Evolutionary conservation across 2,888 invertebrate species (phyloP), one percentile per base, ranked within the genome.

Genomic region (Sylvicola cinctus): DNA sequence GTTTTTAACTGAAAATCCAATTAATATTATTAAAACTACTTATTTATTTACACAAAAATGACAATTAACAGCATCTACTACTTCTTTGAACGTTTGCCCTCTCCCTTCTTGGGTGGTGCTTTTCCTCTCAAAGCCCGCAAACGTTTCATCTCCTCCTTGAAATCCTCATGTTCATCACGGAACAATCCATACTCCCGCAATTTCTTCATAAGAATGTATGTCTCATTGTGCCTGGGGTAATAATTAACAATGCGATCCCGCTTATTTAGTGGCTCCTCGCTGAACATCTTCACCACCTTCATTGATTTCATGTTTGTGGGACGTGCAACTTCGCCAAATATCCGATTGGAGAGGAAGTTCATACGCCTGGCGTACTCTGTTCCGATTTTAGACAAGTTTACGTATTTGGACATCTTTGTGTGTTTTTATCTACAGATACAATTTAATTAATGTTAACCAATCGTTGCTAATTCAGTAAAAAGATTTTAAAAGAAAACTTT

Each of bases 121-220:
- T 87, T 88, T 8, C 88, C 88, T 37, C 84, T 60, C 12, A 88
- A 60, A 37, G 66, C 71, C 36, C 79, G 63, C 44, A 83, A 58
- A 37, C 85, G 64, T 42, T 66, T 66, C 73, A 83, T 84, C 59
- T 88, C 88, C 33, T 88, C 85, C 44, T 72, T 74, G 49, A 87
- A 88, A 56, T 88, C 88, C 49, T 75, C 66, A 55, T 90, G 88
- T 51, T 90, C 88, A 49, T 88, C 87, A 38, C 85, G 66, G 54
- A 65, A 87, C 4, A 87, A 59, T 0, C 87, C 87, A 45, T 84
- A 83, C 38, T 69, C 61, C 12, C 87, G 57, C 26, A 88, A 58
- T 43, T 70, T 62, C 41, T 61, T 58, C 74, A 85, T 81, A 2
- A 91, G 58, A 28, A 60, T 47, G 41, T 73, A 68, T 0, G 78